Percentiles rank a stretch among this genome's conserved stretches.
phyloP scores from a whole-genome alignment of 2,888 invertebrate species.

The Hypsopygia costalis region DNA sequence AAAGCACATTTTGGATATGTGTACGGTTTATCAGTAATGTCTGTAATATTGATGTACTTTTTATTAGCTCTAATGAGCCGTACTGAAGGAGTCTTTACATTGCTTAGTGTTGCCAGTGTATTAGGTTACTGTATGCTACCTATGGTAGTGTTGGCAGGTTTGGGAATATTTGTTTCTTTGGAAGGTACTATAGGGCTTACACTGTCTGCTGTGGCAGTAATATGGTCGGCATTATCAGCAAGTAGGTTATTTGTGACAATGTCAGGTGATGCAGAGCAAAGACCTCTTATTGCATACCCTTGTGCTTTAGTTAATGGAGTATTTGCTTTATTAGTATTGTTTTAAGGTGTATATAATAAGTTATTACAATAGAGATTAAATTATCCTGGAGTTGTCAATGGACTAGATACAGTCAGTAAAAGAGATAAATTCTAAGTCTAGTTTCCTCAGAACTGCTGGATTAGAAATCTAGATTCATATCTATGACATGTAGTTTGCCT shows the following conservation, averaged over 20 bases:
- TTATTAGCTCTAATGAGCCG: slow-evolving; percentile 90
- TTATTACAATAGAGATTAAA: too few relatives aligned
- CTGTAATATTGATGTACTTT: slow-evolving; percentile 94
- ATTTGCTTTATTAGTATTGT: slow-evolving; percentile 94
- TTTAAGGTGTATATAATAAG: too few relatives aligned
- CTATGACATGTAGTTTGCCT: too few relatives aligned
- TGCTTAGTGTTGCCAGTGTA: slow-evolving; percentile 91
- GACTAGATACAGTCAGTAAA: too few relatives aligned
- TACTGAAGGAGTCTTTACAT: slow-evolving; percentile 84
- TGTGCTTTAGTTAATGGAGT: slow-evolving; percentile 96
- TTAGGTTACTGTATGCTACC: slow-evolving; percentile 96
- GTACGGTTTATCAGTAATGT: slow-evolving; percentile 94
- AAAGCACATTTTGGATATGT: slow-evolving; percentile 96
- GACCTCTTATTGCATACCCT: slow-evolving; percentile 94
- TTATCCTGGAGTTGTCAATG: too few relatives aligned
- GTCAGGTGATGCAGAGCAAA: slow-evolving; percentile 92
- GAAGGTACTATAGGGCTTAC: slow-evolving; percentile 85
- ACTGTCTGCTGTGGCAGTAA: slow-evolving; percentile 84
- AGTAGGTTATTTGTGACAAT: slow-evolving; percentile 95
- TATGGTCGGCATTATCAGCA: slow-evolving; percentile 96
- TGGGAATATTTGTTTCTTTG: slow-evolving; percentile 89
- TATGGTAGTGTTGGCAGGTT: slow-evolving; percentile 91
- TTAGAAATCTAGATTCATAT: too few relatives aligned
- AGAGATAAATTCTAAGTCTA: too few relatives aligned
- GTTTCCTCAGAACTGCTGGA: too few relatives aligned